A percentile compares a stretch with the other conserved stretches of the same genome.
Evolutionary conservation across 2,113 vertebrate genomes (phyloP).

Genomic region (Oxyruncus cristatus): DNA sequence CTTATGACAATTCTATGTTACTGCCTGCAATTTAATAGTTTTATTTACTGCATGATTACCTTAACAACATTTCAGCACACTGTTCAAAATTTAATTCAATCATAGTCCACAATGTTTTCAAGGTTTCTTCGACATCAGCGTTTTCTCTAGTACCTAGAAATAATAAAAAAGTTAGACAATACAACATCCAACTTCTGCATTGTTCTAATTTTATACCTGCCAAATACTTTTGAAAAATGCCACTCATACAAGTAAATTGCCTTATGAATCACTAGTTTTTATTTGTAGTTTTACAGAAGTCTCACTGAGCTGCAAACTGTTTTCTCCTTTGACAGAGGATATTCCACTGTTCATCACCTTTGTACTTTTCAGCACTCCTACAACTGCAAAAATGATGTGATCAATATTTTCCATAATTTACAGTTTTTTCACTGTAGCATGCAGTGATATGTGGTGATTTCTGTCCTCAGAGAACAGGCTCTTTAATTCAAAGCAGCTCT

Average conservation of each 20-base stretch:
- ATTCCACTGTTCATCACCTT: not conserved
- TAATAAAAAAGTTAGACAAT: not conserved
- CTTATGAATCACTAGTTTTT: not conserved
- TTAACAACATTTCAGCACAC: slow-evolving; percentile 77
- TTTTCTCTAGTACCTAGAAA: slow-evolving; percentile 83
- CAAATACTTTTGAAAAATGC: not conserved
- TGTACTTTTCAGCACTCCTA: not conserved
- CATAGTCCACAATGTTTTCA: slow-evolving; percentile 78
- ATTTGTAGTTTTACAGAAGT: not conserved
- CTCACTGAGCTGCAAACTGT: not conserved
- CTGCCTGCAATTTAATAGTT: not conserved
- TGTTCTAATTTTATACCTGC: not conserved
- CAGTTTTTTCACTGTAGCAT: not conserved
- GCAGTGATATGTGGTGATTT: not conserved
- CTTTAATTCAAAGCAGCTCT: not conserved
- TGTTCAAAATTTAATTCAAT: slow-evolving; percentile 80
- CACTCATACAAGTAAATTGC: not conserved
- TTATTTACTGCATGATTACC: slow-evolving; percentile 73
- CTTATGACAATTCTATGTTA: not conserved
- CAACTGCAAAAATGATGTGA: not conserved
- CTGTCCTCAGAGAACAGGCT: not conserved
- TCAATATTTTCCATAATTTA: not conserved
- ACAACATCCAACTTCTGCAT: not conserved
- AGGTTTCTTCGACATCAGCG: slow-evolving; percentile 65
- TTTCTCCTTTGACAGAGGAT: not conserved